Evolutionary conservation across 2,113 vertebrate species (phyloP), one percentile per base, ranked within the genome.

Genomic region (Laterallus jamaicensis): DNA sequence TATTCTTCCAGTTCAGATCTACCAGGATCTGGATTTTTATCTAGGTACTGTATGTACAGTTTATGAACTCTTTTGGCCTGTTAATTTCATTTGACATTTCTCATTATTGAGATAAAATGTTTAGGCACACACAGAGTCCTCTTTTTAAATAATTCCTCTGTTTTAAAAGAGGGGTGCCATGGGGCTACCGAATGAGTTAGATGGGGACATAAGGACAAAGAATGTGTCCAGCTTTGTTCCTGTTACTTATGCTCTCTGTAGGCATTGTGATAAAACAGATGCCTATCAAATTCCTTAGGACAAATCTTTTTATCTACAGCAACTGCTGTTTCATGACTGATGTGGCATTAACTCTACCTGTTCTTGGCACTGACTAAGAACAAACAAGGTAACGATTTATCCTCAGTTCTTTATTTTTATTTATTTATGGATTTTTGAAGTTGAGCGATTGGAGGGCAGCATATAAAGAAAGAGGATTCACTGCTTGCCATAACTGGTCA

Each of bases 31-130:
- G 81, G 58, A 87, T 89, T 89, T 92, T 85, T 37, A 55, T 42
- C 29, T 54, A 25, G 0, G 1, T 31, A 37, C 47, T 77, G 47
- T 88, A 52, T 0, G 0, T 15, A 35, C 0, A 0, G 63, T 79
- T 74, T 62, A 66, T 40, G 67, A 82, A 20, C 75, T 59, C 59
- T 66, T 32, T 0, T 1, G 44, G 24, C 70, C 28, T 3, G 1
- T 52, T 78, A 32, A 18, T 73, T 69, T 85, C 10, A 42, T 42
- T 75, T 74, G 29, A 52, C 17, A 6, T n/a, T 70, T 82, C 26
- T 40, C 73, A 32, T 7, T 39, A 29, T 62, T 82, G 50, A 85
- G 26, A 28, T 89, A 68, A 64, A 76, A 52, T 32, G 28, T 78
- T 56, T 42, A 81, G 69, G 26, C 62, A 71, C 39, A 62, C 15